phyloP scores from a whole-genome alignment of 2,888 invertebrate species.

The Physocephala rufipes region DNA sequence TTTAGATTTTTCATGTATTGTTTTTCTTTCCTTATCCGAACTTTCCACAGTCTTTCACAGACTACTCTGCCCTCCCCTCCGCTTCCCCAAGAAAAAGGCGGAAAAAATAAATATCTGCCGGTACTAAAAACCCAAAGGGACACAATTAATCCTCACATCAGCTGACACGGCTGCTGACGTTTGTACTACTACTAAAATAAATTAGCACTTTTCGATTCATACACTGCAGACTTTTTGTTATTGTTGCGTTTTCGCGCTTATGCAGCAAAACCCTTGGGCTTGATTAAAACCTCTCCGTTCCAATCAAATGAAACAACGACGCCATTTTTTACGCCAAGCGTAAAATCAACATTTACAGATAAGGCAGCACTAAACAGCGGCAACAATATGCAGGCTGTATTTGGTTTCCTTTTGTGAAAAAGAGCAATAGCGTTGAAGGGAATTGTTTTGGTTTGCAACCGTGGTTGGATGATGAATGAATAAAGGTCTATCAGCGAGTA shows the following conservation, averaged over 20 bases:
- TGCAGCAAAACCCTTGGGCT: constrained; percentile 16
- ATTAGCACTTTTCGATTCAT: constrained; percentile 11
- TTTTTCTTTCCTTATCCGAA: no score
- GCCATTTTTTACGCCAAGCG: not conserved
- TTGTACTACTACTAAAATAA: not conserved
- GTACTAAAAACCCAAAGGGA: no score
- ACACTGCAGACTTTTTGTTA: not conserved
- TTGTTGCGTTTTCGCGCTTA: no score
- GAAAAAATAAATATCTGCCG: no score
- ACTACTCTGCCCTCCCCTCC: no score
- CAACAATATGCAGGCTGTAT: no score
- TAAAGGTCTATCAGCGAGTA: not conserved
- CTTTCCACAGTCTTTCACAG: no score
- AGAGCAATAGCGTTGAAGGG: not conserved
- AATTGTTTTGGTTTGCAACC: not conserved
- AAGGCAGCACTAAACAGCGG: not conserved
- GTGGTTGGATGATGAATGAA: not conserved
- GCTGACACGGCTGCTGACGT: no score
- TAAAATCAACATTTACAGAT: constrained; percentile 10
- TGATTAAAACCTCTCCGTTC: not conserved
- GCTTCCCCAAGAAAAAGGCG: no score
- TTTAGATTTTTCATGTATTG: no score
- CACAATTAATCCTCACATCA: no score
- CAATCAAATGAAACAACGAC: not conserved
- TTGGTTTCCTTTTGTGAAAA: no score